Evolutionary conservation across 2,888 invertebrate species (phyloP).

Genomic region (Yponomeuta sedellus): DNA sequence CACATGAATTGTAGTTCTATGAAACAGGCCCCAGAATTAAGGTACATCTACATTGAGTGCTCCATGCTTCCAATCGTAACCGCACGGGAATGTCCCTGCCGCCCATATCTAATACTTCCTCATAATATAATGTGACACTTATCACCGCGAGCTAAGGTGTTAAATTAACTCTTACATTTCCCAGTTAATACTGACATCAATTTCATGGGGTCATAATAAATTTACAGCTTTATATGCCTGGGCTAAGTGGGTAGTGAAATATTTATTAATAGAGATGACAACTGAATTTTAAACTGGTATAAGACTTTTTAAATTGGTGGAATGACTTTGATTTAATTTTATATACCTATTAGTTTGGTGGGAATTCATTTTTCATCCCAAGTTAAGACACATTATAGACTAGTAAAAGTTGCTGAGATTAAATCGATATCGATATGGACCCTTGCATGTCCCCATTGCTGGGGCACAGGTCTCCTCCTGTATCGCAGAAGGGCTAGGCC

Average conservation of each 20-base stretch:
- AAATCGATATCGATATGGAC: no score
- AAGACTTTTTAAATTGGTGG: background rate
- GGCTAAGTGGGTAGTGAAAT: background rate
- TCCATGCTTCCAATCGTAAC: constrained; percentile 3
- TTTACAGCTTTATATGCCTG: background rate
- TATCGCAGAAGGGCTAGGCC: no score
- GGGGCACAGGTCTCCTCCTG: no score
- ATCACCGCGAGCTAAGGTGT: background rate
- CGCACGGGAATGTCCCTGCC: background rate
- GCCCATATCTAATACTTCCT: background rate
- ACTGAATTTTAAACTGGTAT: background rate
- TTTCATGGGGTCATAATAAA: background rate
- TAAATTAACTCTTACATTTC: constrained; percentile 2
- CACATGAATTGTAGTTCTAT: no score
- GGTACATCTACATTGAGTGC: background rate
- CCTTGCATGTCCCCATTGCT: no score
- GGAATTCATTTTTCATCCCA: no score
- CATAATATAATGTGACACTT: background rate
- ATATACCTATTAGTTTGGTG: no score
- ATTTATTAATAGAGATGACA: background rate
- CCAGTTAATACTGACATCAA: background rate
- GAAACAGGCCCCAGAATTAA: background rate
- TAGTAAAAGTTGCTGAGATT: no score
- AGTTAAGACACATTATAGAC: no score
- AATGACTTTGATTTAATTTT: no score